Evolutionary conservation across 2,797 vertebrate species (phyloP).

Genomic region (Acomys russatus): DNA sequence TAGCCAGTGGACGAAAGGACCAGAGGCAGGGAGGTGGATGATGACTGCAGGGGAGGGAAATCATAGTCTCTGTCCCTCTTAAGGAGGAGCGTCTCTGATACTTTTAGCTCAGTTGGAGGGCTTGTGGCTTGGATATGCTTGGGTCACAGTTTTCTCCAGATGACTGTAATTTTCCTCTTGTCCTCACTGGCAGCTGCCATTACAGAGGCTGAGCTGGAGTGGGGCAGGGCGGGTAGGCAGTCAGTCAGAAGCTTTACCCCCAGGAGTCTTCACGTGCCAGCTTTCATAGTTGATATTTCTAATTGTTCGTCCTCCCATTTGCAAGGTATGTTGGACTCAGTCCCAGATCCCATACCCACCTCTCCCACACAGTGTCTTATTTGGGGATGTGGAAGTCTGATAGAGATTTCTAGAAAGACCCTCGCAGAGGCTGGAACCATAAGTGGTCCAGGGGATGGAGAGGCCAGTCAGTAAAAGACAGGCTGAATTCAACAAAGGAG

Average conservation of each 20-base stretch:
- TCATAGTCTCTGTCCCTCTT: not conserved
- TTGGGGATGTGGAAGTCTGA: not conserved
- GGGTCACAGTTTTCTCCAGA: not conserved
- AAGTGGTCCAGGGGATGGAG: not conserved
- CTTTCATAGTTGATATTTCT: not conserved
- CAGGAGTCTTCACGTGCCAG: not conserved
- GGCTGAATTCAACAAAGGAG: constrained; percentile 53
- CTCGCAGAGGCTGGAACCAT: not conserved
- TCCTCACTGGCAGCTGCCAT: not conserved
- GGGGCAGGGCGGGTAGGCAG: no score
- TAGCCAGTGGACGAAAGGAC: no score
- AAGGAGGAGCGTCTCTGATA: not conserved
- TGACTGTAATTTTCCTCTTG: not conserved
- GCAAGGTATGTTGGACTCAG: not conserved
- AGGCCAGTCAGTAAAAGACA: not conserved
- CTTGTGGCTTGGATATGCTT: not conserved
- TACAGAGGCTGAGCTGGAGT: not conserved
- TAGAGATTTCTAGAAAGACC: not conserved
- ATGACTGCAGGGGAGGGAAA: not conserved
- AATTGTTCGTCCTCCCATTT: not conserved
- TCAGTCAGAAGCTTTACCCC: not conserved
- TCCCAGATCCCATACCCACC: not conserved
- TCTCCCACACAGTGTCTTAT: constrained; percentile 53
- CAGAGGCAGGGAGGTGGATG: not conserved
- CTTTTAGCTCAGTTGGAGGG: not conserved